Percentiles rank a stretch among this genome's conserved stretches.
Evolutionary conservation across 2,797 vertebrate species (phyloP).

Genomic region (Diglossa cyanea): DNA sequence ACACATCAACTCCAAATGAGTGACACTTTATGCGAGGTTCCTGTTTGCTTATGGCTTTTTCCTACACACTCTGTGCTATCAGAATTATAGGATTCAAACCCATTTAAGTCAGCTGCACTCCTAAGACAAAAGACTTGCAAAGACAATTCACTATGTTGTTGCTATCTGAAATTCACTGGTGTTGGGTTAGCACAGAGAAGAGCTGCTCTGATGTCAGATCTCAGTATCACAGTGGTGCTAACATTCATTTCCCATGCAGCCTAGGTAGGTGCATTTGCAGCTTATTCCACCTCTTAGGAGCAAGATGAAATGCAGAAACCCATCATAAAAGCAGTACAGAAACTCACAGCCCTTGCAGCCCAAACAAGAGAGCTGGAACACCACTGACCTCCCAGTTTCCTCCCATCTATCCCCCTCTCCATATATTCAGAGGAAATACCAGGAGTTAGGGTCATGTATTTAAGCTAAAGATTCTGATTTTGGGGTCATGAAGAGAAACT

Average conservation of each 20-base stretch:
- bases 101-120: neutral
- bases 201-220: neutral
- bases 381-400: neutral
- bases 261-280: neutral
- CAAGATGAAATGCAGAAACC: neutral
- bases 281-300: neutral
- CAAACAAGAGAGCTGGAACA: neutral
- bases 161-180: neutral
- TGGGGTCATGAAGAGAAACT: neutral
- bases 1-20: neutral
- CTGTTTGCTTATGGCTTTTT: neutral
- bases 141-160: neutral
- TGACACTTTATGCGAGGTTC: neutral
- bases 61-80: fast-evolving
- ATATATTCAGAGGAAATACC: neutral
- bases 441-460: neutral
- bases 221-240: neutral
- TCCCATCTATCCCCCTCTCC: neutral
- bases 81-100: neutral
- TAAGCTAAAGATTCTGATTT: neutral
- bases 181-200: neutral
- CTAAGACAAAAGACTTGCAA: neutral
- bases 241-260: neutral
- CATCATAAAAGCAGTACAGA: neutral
- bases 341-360: neutral